Evolutionary conservation across 2,888 invertebrate species (phyloP).

Genomic region (Ceriagrion tenellum): DNA sequence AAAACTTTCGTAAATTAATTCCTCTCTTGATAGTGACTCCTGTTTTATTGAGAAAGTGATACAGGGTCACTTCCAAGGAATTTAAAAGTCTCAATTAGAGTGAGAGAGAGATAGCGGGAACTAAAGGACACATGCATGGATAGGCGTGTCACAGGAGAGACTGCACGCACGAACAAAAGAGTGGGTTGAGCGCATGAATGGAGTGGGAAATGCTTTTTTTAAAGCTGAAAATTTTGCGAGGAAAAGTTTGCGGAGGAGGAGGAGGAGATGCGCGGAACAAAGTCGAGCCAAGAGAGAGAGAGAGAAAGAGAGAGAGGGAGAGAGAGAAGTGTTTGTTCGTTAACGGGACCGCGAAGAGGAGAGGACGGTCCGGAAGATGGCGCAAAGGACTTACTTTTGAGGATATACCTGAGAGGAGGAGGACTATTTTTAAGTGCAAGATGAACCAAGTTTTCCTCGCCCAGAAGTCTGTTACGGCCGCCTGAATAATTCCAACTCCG

Average conservation of each 20-base stretch:
- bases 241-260: neutral
- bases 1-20: neutral
- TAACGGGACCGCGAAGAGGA: slow-evolving; percentile 21
- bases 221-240: neutral
- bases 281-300: neutral
- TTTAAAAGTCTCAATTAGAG: neutral
- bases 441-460: neutral
- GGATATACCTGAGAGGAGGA: neutral
- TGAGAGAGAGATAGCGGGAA: neutral
- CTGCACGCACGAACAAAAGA: neutral
- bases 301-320: neutral
- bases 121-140: too few relatives aligned
- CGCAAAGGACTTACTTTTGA: neutral
- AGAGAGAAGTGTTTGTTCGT: slow-evolving; percentile 1
- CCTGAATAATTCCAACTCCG: slow-evolving; percentile 14
- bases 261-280: neutral
- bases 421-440: slow-evolving; percentile 4
- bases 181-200: neutral
- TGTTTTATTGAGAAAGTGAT: neutral
- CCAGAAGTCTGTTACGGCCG: neutral
- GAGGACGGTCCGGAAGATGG: neutral
- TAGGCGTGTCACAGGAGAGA: neutral
- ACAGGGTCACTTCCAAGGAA: neutral
- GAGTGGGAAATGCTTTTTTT: neutral
- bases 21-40: neutral